Evolutionary conservation across 2,888 invertebrate genomes (phyloP).

Genomic region (Villa cingulata): DNA sequence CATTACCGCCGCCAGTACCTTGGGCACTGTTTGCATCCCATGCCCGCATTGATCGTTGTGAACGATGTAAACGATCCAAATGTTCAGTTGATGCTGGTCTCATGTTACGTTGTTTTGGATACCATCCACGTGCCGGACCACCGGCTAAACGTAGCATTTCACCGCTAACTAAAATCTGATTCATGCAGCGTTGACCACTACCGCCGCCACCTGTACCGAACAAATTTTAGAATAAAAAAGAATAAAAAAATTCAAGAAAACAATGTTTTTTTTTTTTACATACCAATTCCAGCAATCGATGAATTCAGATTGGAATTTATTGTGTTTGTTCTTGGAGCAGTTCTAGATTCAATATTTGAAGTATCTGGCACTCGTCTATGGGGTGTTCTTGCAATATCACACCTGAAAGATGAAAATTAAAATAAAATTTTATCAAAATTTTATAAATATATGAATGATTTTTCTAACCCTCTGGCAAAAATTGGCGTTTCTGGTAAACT

Average conservation of each 20-base stretch:
- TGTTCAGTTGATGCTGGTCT: conserved; percentile 77
- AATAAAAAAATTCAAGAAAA: no score
- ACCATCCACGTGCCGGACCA: conserved; percentile 75
- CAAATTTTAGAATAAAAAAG: no score
- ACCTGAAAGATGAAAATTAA: conserved; percentile 25
- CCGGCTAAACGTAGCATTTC: conserved; percentile 65
- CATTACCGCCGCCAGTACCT: conserved; percentile 39
- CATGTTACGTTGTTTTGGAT: conserved; percentile 54
- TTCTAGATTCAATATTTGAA: conserved; percentile 35
- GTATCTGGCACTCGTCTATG: conserved; percentile 46
- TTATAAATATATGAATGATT: no score
- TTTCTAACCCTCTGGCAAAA: conserved; percentile 53
- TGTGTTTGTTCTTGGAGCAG: conserved; percentile 44
- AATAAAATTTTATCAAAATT: neutral
- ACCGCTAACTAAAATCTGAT: conserved; percentile 51
- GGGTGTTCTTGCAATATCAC: conserved; percentile 72
- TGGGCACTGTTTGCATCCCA: conserved; percentile 38
- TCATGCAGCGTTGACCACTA: conserved; percentile 39
- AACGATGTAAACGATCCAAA: conserved; percentile 51
- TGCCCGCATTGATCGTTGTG: conserved; percentile 39
- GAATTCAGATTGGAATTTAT: conserved; percentile 34
- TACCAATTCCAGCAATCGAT: conserved; percentile 32
- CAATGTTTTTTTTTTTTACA: no score
- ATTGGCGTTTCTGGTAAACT: conserved; percentile 82
- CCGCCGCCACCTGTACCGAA: no score